phyloP scores from a whole-genome alignment of 2,888 invertebrate species.

The Corbicula japonica region DNA sequence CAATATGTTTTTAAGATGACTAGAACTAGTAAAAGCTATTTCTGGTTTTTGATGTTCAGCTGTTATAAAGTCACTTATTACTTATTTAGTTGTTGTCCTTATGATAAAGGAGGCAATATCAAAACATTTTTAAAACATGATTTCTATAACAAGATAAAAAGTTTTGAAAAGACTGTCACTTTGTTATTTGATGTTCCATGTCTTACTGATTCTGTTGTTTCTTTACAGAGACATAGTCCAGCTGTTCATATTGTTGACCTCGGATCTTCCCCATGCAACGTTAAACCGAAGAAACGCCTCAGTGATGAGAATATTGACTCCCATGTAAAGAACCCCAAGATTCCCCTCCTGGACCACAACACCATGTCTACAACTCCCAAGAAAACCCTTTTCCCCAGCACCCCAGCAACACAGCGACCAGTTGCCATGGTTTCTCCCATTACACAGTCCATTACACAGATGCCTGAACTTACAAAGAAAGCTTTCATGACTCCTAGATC shows the following conservation, averaged over 20 bases:
- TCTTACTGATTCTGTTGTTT: conserved; percentile 12
- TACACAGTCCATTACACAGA: conserved; percentile 68
- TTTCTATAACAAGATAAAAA: too few relatives aligned
- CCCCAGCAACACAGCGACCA: conserved; percentile 66
- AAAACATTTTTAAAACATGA: too few relatives aligned
- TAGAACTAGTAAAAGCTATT: too few relatives aligned
- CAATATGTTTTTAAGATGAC: too few relatives aligned
- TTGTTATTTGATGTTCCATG: not conserved
- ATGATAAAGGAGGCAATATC: too few relatives aligned
- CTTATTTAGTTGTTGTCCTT: too few relatives aligned
- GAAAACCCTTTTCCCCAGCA: conserved; percentile 64
- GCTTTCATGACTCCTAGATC: conserved; percentile 72
- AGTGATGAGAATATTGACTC: conserved; percentile 61
- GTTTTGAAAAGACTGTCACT: too few relatives aligned
- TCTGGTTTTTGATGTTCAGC: too few relatives aligned
- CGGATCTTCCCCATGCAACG: conserved; percentile 63
- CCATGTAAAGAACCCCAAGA: conserved; percentile 56
- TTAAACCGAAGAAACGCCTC: conserved; percentile 60
- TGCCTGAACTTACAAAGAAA: conserved; percentile 68
- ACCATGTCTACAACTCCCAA: conserved; percentile 57
- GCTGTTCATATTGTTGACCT: conserved; percentile 77
- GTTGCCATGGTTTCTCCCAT: conserved; percentile 78
- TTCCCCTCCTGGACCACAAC: conserved; percentile 70
- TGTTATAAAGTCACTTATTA: too few relatives aligned
- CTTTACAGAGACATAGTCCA: conserved; percentile 72